Evolutionary conservation across 2,797 vertebrate species (phyloP), one percentile per base, ranked within the genome.

Genomic region (Brotogeris chrysoptera): DNA sequence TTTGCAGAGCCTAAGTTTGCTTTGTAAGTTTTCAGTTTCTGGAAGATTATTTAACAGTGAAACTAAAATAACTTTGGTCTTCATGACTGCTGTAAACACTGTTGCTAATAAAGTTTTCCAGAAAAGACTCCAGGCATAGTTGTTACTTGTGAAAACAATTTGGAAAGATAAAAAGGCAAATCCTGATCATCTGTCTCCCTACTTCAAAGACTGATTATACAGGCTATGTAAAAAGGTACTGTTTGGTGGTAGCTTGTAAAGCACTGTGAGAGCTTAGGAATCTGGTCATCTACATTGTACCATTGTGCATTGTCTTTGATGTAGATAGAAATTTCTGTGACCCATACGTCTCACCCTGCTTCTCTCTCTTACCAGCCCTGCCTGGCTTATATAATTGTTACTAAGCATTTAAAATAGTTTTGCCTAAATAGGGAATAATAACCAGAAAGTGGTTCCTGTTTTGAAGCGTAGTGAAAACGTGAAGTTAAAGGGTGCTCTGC

Each of bases 201-300:
- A 89, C 97, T 97, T 97, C 97, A 97, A 97, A 97, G 97, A 30
- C 92, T 95, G 94, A 97, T 97, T 96, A 96, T 95, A 76, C 39
- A 92, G 91, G 96, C 92, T 96, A 94, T 91, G 52, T 38, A 53
- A 88, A 90, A 97, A 95, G 38, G 92, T 88, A 61, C 39, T 91
- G 34, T 69, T 57, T 78, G 27, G 46, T 81, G 16, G 47, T 70
- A 89, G 74, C 71, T 68, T 61, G 49, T 63, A 43, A 73, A 72
- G 46, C 63, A 13, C n/a, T 95, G 13, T 77, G 84, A 92, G 94
- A 92, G 76, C 46, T 71, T 16, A n/a, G 28, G 39, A 74, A 74
- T 12, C 72, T 92, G 57, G 15, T 88, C 5, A 7, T 78, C 46
- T 84, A 13, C 28, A 7, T 44, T 16, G 36, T 71, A n/a, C 25